Evolutionary conservation across 1,140 invertebrate genomes (phyloP), one percentile per base, ranked within the genome.

Genomic region (Heliconius himera): DNA sequence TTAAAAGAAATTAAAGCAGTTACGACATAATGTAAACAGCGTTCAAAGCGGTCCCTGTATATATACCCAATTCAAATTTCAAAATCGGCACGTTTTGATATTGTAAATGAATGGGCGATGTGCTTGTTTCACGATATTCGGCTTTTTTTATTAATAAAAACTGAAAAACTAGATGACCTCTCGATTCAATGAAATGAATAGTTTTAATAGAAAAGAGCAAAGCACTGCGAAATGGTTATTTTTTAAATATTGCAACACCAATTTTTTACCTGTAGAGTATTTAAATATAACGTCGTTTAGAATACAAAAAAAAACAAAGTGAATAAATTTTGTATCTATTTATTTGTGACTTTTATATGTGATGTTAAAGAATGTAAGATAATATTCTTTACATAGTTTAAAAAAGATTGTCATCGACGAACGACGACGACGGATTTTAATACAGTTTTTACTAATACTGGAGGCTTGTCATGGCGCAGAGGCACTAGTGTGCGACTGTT

Each of bases 21-120:
- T 0, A 46, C 3, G 41, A 73, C 13, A 16, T 51, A n/a, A 16
- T 77, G 38, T 77, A 54, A 77, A 77, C 76, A 38, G 70, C n/a
- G 41, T 36, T 72, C 22, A 71, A 88, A 87, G 83, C 84, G 83
- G 80, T 85, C 84, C 83, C 84, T 84, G 84, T 84, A 81, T 82
- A 82, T 41, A 85, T 82, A 85, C 86, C 88, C 87, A 87, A 90
- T 90, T 88, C 83, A 82, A 89, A 88, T 84, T 89, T 89, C 87
- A 83, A 88, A 86, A 86, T 85, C 86, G 83, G 80, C 81, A 83
- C 82, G 85, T 84, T 84, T 81, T 84, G 79, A 83, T 83, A 84
- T 82, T 85, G 82, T 79, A 85, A 83, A 83, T 89, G 87, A 89
- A 89, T 87, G 84, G 83, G 71, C 82, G 84, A 84, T 82, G 85